phyloP scores from a whole-genome alignment of 2,113 vertebrate species.

The Forbesichthys papilliferus region DNA sequence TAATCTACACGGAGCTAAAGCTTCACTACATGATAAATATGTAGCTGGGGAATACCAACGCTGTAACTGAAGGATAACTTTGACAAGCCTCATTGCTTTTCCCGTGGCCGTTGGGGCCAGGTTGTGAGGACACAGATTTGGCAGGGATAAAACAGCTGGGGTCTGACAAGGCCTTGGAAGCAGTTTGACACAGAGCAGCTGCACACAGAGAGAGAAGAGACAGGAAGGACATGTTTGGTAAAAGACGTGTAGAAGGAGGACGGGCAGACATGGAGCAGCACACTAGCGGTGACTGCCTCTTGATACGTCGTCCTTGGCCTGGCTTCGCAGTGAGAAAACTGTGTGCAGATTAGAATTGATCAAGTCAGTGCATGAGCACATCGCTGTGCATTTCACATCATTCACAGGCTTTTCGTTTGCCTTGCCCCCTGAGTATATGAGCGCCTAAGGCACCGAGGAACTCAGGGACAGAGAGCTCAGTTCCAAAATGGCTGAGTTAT shows the following conservation, averaged over 20 bases:
- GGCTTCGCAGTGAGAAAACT: constrained; percentile 30
- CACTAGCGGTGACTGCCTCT: constrained; percentile 24
- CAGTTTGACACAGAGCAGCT: constrained; percentile 62
- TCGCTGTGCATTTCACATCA: constrained; percentile 43
- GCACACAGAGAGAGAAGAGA: constrained; percentile 35
- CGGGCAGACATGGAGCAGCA: constrained; percentile 39
- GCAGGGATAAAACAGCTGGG: constrained; percentile 53
- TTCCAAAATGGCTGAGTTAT: constrained; percentile 48
- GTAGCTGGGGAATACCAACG: constrained; percentile 14
- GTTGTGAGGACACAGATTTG: constrained; percentile 48
- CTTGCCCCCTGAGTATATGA: constrained; percentile 36
- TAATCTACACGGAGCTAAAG: constrained; percentile 27
- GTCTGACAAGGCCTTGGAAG: constrained; percentile 57
- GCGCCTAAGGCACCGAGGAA: constrained; percentile 38
- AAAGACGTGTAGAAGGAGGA: constrained; percentile 32
- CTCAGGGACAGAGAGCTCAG: constrained; percentile 23
- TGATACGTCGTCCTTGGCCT: constrained; percentile 42
- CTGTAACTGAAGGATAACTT: constrained; percentile 6
- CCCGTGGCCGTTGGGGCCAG: constrained; percentile 32
- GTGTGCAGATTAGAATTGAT: constrained; percentile 51
- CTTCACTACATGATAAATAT: constrained; percentile 32
- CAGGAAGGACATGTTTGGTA: constrained; percentile 53
- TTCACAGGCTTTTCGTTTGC: constrained; percentile 49
- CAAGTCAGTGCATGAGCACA: constrained; percentile 21
- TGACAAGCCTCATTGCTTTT: constrained; percentile 44